Conservation (phyloP, 2,113 vertebrate species). For the Tylochromis polylepis region DNA sequence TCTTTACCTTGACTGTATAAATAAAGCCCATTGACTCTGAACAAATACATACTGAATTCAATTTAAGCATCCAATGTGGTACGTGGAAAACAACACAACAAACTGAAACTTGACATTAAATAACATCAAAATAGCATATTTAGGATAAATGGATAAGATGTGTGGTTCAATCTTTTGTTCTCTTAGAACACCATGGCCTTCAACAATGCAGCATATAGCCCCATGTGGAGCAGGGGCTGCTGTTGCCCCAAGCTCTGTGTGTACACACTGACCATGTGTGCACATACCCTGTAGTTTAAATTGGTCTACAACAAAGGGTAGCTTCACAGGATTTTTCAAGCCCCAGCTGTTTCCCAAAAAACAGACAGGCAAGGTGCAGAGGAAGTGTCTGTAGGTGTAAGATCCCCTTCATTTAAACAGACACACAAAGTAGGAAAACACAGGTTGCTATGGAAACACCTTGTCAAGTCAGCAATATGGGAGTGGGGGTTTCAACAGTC, state of each 20-base stretch:
- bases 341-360: not conserved
- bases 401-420: not conserved
- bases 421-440: not conserved
- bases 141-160: not conserved
- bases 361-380: not conserved
- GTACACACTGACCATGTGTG: not conserved
- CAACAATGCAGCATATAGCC: not conserved
- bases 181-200: not conserved
- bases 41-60: not conserved
- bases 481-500: conserved; percentile 1
- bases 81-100: not conserved
- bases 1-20: not conserved
- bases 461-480: conserved; percentile 45
- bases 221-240: not conserved
- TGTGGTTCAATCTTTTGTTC: conserved; percentile 24
- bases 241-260: conserved; percentile 12
- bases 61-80: not conserved
- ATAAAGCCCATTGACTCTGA: not conserved
- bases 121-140: not conserved
- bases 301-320: not conserved
- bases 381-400: not conserved
- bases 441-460: conserved; percentile 33
- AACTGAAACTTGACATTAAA: not conserved
- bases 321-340: not conserved
- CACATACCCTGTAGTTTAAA: not conserved